Conservation (phyloP, 2,888 invertebrate species). For the Tachina grossa region DNA sequence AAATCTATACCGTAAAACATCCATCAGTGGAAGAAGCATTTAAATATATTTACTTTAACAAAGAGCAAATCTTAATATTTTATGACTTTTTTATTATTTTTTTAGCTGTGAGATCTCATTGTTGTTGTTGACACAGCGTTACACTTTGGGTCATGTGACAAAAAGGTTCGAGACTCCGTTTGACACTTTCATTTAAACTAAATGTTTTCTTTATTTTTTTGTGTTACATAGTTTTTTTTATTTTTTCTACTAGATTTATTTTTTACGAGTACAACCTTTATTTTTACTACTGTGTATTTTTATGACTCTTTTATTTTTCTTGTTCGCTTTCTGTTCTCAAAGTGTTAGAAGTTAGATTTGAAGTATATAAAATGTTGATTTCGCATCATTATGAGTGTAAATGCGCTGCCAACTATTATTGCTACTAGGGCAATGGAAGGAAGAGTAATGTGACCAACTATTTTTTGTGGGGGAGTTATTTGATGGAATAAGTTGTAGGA, state of each 20-base stretch:
- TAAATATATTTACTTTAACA: conserved; percentile 55
- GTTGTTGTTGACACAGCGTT: conserved; percentile 40
- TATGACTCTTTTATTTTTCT: conserved; percentile 34
- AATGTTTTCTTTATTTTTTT: conserved; percentile 37
- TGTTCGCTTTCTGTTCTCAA: neutral
- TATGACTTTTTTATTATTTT: conserved; percentile 50
- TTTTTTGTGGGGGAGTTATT: neutral
- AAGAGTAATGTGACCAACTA: conserved; percentile 26
- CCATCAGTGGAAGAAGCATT: conserved; percentile 39
- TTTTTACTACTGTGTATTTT: conserved; percentile 57
- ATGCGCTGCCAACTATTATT: neutral
- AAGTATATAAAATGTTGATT: conserved; percentile 3
- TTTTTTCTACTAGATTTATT: conserved; percentile 44
- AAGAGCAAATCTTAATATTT: conserved; percentile 37
- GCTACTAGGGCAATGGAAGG: neutral
- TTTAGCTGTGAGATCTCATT: conserved; percentile 31
- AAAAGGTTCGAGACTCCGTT: conserved; percentile 51
- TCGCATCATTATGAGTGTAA: conserved; percentile 36
- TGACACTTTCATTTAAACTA: conserved; percentile 53
- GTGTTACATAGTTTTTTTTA: conserved; percentile 1
- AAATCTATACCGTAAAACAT: conserved; percentile 22
- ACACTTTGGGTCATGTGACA: conserved; percentile 63
- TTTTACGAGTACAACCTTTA: conserved; percentile 62
- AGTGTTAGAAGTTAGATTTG: conserved; percentile 41
- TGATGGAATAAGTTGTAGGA: neutral